Evolutionary conservation across 2,113 vertebrate species (phyloP).

Genomic region (Malurus melanocephalus): DNA sequence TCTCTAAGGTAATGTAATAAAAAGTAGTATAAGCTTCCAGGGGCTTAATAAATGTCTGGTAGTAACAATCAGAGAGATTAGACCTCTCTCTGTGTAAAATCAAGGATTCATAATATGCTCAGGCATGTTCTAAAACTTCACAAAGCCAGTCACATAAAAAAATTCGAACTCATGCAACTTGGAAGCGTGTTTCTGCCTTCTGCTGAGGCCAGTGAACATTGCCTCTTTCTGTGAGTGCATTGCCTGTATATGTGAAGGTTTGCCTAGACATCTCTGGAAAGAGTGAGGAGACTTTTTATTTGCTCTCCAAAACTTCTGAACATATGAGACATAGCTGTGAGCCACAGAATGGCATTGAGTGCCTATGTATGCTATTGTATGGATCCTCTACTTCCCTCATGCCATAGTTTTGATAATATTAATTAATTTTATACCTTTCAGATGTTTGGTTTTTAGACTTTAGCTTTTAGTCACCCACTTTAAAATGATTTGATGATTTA

Average conservation of each 20-base stretch:
- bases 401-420: neutral
- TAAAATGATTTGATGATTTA: neutral
- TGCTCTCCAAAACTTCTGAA: neutral
- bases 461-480: neutral
- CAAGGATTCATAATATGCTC: neutral
- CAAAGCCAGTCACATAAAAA: neutral
- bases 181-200: neutral
- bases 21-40: neutral
- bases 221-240: rapidly evolving
- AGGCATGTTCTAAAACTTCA: neutral
- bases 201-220: neutral
- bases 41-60: neutral
- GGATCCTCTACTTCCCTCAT: neutral
- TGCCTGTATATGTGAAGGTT: neutral
- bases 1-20: neutral
- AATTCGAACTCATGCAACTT: neutral
- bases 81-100: neutral
- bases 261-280: neutral
- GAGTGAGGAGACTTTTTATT: neutral
- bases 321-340: rapidly evolving
- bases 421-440: neutral
- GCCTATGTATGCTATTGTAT: neutral
- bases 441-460: neutral
- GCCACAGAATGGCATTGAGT: neutral
- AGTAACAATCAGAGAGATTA: neutral